phyloP scores from a whole-genome alignment of 2,888 invertebrate species.

The Yponomeuta plumbellus region DNA sequence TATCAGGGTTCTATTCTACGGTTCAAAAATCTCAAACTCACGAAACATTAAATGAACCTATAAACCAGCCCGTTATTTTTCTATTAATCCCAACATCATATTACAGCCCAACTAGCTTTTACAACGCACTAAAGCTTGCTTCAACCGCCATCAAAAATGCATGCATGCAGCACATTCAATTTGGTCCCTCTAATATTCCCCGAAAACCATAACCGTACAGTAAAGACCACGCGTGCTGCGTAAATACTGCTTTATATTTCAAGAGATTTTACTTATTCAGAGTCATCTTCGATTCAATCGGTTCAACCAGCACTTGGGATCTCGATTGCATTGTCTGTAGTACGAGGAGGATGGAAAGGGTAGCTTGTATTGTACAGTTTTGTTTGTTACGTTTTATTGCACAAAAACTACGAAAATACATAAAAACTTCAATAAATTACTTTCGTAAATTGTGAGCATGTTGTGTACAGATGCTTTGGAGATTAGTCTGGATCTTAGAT shows the following conservation, averaged over 20 bases:
- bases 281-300: slow-evolving; percentile 9
- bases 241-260: slow-evolving; percentile 9
- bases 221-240: background rate
- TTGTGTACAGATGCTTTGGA: no score
- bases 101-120: background rate
- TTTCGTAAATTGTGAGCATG: no score
- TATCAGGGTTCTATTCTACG: no score
- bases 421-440: no score
- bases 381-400: no score
- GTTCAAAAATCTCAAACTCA: no score
- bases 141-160: background rate
- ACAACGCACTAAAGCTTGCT: background rate
- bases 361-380: background rate
- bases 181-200: background rate
- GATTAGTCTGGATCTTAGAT: no score
- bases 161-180: background rate
- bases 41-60: no score
- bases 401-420: no score
- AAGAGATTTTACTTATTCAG: slow-evolving; percentile 12
- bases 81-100: no score
- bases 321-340: slow-evolving; percentile 6
- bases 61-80: no score
- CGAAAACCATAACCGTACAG: background rate
- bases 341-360: background rate
- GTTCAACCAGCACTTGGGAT: background rate